These are phyloP conservation scores for Acrobasis consociella DNA, from an alignment of 2,888 invertebrate genomes.

Conservation along the genomic window DNA sequence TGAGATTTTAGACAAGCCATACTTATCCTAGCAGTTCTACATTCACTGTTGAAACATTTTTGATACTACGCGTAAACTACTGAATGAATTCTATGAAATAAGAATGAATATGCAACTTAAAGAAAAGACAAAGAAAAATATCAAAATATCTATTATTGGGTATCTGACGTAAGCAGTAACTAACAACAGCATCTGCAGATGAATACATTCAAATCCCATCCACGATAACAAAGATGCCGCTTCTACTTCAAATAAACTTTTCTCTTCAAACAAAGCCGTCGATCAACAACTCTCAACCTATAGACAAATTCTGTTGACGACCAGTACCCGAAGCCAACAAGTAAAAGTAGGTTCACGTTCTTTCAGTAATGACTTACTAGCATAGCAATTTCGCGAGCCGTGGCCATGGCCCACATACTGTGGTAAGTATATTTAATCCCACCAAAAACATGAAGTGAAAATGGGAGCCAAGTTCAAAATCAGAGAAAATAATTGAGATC, in stretches of 20 bases:
- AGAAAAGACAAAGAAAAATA: no score
- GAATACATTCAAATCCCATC: neutral
- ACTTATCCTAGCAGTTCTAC: conserved; percentile 7
- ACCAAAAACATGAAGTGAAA: no score
- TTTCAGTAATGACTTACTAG: conserved; percentile 42
- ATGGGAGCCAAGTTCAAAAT: no score
- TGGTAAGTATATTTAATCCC: conserved; percentile 44
- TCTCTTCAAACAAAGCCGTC: neutral
- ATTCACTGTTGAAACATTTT: neutral
- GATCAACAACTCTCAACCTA: neutral
- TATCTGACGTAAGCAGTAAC: no score
- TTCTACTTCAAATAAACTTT: neutral
- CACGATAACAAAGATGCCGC: neutral
- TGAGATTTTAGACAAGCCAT: neutral
- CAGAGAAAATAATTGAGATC: no score
- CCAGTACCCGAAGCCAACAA: conserved; percentile 28
- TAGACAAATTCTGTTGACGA: neutral
- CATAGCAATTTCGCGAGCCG: conserved; percentile 47
- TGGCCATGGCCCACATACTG: conserved; percentile 50
- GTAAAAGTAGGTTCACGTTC: conserved; percentile 45
- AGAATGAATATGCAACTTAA: no score
- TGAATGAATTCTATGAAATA: no score
- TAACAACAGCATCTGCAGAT: no score
- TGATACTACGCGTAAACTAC: no score
- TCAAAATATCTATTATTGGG: no score